Base-by-base conservation (phyloP, 1,140 invertebrate genomes). In the Zaprionus camerounensis region DNA sequence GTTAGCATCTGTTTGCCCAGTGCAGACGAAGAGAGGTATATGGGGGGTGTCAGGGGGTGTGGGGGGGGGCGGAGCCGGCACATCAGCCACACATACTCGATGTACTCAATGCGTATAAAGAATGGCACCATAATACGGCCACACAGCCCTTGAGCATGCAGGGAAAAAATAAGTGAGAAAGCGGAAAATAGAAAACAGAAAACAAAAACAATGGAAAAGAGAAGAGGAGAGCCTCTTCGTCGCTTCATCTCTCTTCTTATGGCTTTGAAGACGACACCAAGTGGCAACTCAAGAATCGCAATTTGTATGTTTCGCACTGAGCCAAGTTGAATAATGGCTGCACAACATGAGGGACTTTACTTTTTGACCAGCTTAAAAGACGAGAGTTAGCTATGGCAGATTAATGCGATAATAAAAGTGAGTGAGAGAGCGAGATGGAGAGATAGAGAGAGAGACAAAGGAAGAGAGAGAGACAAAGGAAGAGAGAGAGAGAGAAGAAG, bases 1-100 rank as follows among this genome's bases (percentile, higher is more conserved):
- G 76, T 73, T 68, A 71, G 79, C 79, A 85, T 80, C 79, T 86
- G 82, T 69, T 84, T 66, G 63, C 36, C 64, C 34, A 51, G 15
- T 63, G 56, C 76, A 63, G 68, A 26, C 46, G 64, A 2, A 4
- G 13, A 7, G 28, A 28, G 28, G 28, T 7, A 2, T 28, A 28
- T 6, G 6, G 6, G 28, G 28, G 28, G 7, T 28, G 7, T 6
- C 3, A 17, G 63, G 11, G 36, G 13, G 13, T 15, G 38, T 5
- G 15, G n/a, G n/a, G 38, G n/a, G 41, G n/a, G 38, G 38, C 38
- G 13, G 38, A 5, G 13, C 12, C 53, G 63, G 55, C 55, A 55
- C 58, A 15, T 63, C 28, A 64, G 20, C 15, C 36, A 71, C 44
- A 13, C 49, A 68, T 61, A 61, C 41, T 49, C 65, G 17, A 46